Evolutionary conservation across 2,888 invertebrate genomes (phyloP).

Genomic region (Leptopterna dolabrata): DNA sequence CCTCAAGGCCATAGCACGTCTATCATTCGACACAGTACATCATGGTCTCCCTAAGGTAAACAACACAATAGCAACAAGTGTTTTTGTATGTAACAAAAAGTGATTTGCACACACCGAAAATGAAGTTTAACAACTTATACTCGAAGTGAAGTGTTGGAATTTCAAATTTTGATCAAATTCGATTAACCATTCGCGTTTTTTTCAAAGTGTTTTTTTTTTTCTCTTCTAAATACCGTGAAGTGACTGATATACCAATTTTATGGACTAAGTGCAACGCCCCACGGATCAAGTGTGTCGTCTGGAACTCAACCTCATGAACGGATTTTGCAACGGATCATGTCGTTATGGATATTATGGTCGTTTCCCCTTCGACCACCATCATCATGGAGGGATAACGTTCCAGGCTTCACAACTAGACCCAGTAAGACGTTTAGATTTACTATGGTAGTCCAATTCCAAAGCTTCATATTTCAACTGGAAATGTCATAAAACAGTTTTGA

Average conservation of each 20-base stretch:
- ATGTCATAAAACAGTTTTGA: neutral
- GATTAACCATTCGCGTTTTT: neutral
- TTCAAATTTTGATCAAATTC: neutral
- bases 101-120: neutral
- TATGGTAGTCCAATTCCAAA: slow-evolving; percentile 33
- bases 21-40: slow-evolving; percentile 48
- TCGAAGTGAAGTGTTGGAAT: slow-evolving; percentile 30
- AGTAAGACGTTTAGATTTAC: slow-evolving; percentile 48
- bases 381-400: slow-evolving; percentile 35
- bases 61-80: slow-evolving; percentile 1
- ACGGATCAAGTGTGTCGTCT: slow-evolving; percentile 47
- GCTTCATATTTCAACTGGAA: neutral
- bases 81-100: neutral
- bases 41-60: slow-evolving; percentile 52
- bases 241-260: slow-evolving; percentile 1
- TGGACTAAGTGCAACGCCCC: neutral
- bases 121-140: neutral
- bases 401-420: slow-evolving; percentile 42
- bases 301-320: slow-evolving; percentile 32
- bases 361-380: neutral
- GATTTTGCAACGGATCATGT: neutral
- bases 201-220: slow-evolving; percentile 15
- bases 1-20: slow-evolving; percentile 43
- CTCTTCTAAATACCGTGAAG: slow-evolving; percentile 14
- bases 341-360: neutral